These are phyloP conservation scores for Fabriciana adippe DNA, from an alignment of 2,888 invertebrate species.

Conservation along the genomic window DNA sequence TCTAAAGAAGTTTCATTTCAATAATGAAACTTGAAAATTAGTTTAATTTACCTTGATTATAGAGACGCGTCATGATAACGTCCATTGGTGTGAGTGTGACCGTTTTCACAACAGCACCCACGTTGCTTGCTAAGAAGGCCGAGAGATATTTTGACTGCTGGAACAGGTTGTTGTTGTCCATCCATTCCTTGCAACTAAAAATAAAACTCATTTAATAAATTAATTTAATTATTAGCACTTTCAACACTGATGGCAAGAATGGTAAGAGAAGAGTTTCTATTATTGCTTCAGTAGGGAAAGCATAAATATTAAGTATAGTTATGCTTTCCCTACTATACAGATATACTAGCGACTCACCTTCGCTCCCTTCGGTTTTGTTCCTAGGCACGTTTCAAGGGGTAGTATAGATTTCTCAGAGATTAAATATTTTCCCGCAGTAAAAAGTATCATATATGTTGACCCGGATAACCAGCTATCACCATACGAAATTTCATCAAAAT, in stretches of 20 bases:
- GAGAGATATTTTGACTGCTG: constrained; percentile 84
- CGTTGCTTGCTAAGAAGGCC: constrained; percentile 88
- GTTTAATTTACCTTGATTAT: constrained; percentile 87
- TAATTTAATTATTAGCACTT: neutral
- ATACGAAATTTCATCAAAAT: too few species aligned
- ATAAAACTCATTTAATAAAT: neutral
- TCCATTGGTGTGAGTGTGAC: constrained; percentile 93
- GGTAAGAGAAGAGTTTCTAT: neutral
- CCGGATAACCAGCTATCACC: too few species aligned
- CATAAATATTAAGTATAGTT: too few species aligned
- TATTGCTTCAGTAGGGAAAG: too few species aligned
- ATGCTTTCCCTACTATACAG: too few species aligned
- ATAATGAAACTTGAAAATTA: neutral
- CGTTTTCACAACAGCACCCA: constrained; percentile 90
- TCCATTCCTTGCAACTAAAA: constrained; percentile 73
- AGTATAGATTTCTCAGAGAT: too few species aligned
- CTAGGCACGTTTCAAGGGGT: too few species aligned
- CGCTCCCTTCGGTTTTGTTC: too few species aligned
- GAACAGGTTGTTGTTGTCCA: constrained; percentile 71
- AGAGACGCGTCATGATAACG: constrained; percentile 92
- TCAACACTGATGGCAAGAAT: neutral
- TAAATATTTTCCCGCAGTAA: too few species aligned
- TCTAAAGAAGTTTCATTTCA: neutral
- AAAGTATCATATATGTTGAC: too few species aligned
- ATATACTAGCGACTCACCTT: too few species aligned